Conservation (phyloP, 2,888 invertebrate species). For the Prosapia bicincta region DNA sequence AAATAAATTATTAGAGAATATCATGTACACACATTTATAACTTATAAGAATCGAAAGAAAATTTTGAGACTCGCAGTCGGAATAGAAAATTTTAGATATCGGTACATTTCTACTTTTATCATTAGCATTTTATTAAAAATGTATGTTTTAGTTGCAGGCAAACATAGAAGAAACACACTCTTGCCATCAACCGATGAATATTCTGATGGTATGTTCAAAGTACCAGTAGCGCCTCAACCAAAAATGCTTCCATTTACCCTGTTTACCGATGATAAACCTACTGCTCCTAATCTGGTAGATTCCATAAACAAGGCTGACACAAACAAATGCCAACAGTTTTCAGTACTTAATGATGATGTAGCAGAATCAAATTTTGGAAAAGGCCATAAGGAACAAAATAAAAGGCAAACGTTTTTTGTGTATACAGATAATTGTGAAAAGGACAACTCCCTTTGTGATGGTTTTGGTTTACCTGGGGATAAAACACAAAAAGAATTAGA, state of each 20-base stretch:
- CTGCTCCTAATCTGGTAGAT: neutral
- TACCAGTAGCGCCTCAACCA: slow-evolving; percentile 4
- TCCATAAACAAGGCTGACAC: neutral
- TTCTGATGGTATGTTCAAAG: slow-evolving; percentile 15
- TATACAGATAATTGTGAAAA: neutral
- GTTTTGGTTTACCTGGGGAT: neutral
- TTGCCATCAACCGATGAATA: neutral
- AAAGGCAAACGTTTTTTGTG: neutral
- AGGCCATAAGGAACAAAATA: neutral
- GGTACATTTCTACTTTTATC: no score
- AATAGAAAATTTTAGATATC: no score
- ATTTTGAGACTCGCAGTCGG: no score
- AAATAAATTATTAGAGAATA: no score
- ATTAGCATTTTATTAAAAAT: neutral
- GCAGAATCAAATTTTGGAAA: neutral
- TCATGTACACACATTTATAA: no score
- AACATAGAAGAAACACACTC: neutral
- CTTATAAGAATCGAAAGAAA: no score
- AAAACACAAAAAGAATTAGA: neutral
- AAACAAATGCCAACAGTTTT: neutral
- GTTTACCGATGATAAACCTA: slow-evolving; percentile 19
- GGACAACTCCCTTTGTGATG: neutral
- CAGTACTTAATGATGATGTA: neutral
- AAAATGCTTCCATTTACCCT: slow-evolving; percentile 6
- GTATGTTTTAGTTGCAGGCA: neutral